phyloP scores from a whole-genome alignment of 1,140 invertebrate genomes.

The Solen grandis region DNA sequence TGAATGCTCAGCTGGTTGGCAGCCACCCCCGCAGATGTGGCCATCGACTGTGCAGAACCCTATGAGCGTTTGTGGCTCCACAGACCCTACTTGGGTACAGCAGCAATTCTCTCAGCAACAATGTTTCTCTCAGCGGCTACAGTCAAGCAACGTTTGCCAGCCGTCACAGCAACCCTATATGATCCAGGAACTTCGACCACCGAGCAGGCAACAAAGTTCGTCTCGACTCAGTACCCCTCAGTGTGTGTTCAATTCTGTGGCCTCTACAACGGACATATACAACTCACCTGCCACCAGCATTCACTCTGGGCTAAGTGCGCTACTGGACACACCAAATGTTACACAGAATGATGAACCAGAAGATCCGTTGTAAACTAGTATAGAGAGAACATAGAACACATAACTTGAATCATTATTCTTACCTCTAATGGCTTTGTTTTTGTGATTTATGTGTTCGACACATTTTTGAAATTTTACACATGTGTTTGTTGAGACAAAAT shows the following conservation, averaged over 20 bases:
- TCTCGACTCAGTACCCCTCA: not conserved
- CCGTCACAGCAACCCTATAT: not conserved
- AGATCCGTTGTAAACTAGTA: too few species aligned
- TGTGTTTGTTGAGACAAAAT: too few species aligned
- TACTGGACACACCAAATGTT: not conserved
- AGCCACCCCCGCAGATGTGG: slow-evolving; percentile 9
- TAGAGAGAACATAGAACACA: too few species aligned
- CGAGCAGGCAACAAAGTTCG: not conserved
- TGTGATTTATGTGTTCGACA: too few species aligned
- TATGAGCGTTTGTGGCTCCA: not conserved
- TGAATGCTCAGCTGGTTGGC: not conserved
- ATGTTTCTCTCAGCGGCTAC: not conserved
- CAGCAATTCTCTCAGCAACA: slow-evolving; percentile 18
- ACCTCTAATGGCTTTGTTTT: too few species aligned
- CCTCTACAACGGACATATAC: too few species aligned
- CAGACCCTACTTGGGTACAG: slow-evolving; percentile 1
- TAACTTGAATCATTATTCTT: too few species aligned
- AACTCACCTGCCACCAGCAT: slow-evolving; percentile 1
- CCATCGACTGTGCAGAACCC: not conserved
- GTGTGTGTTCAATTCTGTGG: too few species aligned
- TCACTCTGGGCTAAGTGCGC: not conserved
- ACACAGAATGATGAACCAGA: slow-evolving; percentile 8
- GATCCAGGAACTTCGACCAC: not conserved
- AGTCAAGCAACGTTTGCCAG: not conserved
- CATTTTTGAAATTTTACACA: too few species aligned